Evolutionary conservation across 1,140 invertebrate genomes (phyloP), one percentile per base, ranked within the genome.

Genomic region (Psilanteris sp.): DNA sequence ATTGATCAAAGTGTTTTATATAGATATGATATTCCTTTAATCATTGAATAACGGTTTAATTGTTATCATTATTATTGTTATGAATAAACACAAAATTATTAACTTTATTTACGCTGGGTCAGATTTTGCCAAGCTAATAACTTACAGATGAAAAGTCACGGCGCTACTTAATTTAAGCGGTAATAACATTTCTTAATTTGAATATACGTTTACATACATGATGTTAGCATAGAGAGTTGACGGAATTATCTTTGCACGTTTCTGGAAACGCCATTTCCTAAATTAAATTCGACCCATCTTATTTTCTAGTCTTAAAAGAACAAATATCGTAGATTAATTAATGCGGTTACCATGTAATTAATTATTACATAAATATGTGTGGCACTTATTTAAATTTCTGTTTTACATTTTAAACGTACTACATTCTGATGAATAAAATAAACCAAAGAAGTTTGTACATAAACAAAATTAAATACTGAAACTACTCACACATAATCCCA

Each of bases 161-260:
- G 11, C 11, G 18, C 41, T 43, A 54, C 43, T 48, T 50, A 74
- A 74, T 74, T 74, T 66, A 66, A 57, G 14, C 32, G 31, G 44
- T 44, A 74, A 67, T 66, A 64, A 48, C 61, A 31, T 41, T 64
- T 15, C 68, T 37, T 46, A 64, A 73, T 73, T 73, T 64, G 50
- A 73, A 73, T 64, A 50, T 32, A 32, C 39, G 57, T 64, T 64
- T 66, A 64, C 57, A 52, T 64, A 57, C 24, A 48, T 66, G 44
- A 29, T 43, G 52, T 44, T 64, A 32, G 54, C 54, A 66, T 61
- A 66, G 44, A 50, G 50, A 61, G 20, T 54, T 61, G 48, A 13
- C n/a, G 32, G 34, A 61, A 74, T 66, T 67, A 74, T 66, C 46
- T 50, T 73, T 29, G 14, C 70, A 31, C 10, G 44, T 52, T 73